Evolutionary conservation across 1,140 invertebrate genomes (phyloP), one percentile per base, ranked within the genome.

Genomic region (Drosophila gunungcola): DNA sequence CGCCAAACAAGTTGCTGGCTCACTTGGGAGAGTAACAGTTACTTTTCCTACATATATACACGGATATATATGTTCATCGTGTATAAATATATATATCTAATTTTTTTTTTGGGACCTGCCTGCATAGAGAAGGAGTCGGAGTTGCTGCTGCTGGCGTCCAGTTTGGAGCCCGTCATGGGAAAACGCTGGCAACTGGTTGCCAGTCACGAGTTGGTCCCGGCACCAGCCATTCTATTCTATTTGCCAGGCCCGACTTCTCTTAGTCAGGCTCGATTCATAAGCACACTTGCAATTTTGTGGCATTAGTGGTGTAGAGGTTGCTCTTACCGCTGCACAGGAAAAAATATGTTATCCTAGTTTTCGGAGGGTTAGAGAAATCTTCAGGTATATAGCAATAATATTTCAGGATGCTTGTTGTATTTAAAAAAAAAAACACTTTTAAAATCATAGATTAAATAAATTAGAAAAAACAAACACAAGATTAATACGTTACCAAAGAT

Each of bases 21-120:
- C 65, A 43, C 64, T 77, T 76, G 65, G 65, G 63, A 81, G 76
- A 88, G 80, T 84, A 88, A 88, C 84, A 89, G 84, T 88, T 88
- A 89, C 76, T 84, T 88, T 78, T 84, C 21, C 84, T 60, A 75
- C 70, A 69, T 73, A 69, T 42, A 83, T 46, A 80, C 43, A 46
- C 45, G 51, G 41, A 78, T 55, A 72, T 63, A 11, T 72, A 69
- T 32, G 41, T 65, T 36, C 29, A 32, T 16, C 58, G 4, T 57
- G n/a, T 39, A 46, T 3, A 16, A 46, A 48, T 55, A 68, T 62
- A 45, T 34, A 43, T 53, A 39, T 42, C 41, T 68, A 62, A 46
- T 39, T 64, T 36, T 61, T 58, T 81, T 73, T 84, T 84, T 41
- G 67, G 65, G 62, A 61, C 64, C 58, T 74, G 70, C 57, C 46